Percentiles rank a stretch among this genome's conserved stretches.
These are phyloP conservation scores for Dipodomys spectabilis DNA, from an alignment of 2,113 vertebrate genomes.

Conservation along the genomic window DNA sequence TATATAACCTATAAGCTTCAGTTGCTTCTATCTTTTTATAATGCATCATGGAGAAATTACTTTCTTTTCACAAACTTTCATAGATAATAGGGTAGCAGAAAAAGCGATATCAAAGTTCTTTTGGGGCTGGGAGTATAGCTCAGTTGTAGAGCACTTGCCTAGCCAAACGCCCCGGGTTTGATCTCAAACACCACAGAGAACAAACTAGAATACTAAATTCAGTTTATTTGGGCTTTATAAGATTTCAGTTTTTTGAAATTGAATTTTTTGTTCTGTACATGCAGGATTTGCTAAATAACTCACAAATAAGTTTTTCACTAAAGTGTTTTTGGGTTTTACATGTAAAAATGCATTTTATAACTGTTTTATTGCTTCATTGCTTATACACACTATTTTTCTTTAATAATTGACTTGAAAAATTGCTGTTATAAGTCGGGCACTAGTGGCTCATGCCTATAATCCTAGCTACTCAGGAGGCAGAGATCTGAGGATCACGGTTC, in stretches of 20 bases:
- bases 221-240: constrained; percentile 30
- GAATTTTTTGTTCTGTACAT: background rate
- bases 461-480: no score
- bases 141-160: background rate
- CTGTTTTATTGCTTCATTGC: background rate
- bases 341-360: constrained; percentile 39
- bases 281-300: constrained; percentile 44
- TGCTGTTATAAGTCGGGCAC: background rate
- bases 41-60: background rate
- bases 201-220: background rate
- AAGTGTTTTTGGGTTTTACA: background rate
- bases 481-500: no score
- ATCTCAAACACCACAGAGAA: background rate
- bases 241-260: background rate
- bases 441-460: no score
- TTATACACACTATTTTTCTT: background rate
- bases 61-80: background rate
- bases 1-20: background rate
- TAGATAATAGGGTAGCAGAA: background rate
- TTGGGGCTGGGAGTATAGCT: background rate
- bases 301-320: background rate
- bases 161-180: background rate
- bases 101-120: background rate
- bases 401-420: constrained; percentile 23
- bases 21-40: constrained; percentile 19